Conservation (phyloP, 2,113 vertebrate species). For the Callorhinus ursinus region DNA sequence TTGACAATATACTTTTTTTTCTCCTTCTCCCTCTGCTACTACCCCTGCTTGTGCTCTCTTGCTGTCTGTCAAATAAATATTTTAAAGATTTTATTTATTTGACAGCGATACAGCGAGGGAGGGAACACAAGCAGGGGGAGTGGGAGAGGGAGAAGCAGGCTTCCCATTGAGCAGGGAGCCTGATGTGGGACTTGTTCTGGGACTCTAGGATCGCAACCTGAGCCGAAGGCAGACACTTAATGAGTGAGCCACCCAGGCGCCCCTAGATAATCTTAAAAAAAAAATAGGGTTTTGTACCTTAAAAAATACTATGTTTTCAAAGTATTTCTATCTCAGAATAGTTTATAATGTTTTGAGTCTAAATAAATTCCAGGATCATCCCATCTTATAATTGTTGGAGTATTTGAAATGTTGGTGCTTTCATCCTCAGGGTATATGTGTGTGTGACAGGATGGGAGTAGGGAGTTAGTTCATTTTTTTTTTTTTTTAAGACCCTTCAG, state of each 20-base stretch:
- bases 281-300: conserved; percentile 12
- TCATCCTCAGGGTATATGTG: not conserved
- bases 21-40: not conserved
- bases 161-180: no score
- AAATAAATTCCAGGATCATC: not conserved
- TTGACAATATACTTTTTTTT: not conserved
- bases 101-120: no score
- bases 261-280: not conserved
- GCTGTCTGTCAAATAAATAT: not conserved
- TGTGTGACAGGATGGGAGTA: not conserved
- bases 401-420: conserved; percentile 30
- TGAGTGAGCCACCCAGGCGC: no score
- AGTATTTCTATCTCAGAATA: not conserved
- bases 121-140: no score
- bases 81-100: no score
- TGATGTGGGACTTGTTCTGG: no score
- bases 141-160: no score
- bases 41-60: not conserved
- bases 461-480: not conserved
- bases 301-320: conserved; percentile 2
- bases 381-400: conserved; percentile 15
- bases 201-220: no score
- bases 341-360: conserved; percentile 10
- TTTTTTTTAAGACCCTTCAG: not conserved
- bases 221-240: no score